Evolutionary conservation across 2,113 vertebrate species (phyloP), one percentile per base, ranked within the genome.

Genomic region (Lagopus muta): DNA sequence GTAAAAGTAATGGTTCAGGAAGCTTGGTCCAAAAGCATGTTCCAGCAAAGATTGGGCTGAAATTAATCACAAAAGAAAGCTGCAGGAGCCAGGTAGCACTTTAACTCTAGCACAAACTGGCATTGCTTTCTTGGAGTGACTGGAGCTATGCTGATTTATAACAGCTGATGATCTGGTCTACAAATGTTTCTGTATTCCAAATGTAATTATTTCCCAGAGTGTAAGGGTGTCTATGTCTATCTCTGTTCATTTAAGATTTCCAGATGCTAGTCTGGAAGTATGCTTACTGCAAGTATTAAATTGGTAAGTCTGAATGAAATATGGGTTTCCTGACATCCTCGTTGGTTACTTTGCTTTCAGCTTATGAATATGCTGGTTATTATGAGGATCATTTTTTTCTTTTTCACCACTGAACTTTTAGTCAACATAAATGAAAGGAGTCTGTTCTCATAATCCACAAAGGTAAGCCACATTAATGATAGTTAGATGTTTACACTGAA

Each of bases 51-150:
- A 88, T 84, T 95, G 76, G 6, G 3, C 70, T 90, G 88, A 97
- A 94, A 95, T 96, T 96, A 94, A 94, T 95, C 91, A 94, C 75
- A 90, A 96, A 92, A 48, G 82, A 94, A 86, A 94, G 66, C 70
- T 95, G 83, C 90, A 70, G 82, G 88, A 94, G 76, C 94, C 94
- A 95, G 92, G 88, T 83, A 95, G 82, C 27, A 13, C 76, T 94
- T 89, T 57, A 90, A 11, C 72, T 94, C 88, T 52, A 90, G 79
- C 58, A 88, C 90, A 73, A 94, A 94, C 91, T 95, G 95, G 93
- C 93, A 95, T 75, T 83, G 62, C 61, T 95, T 90, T 91, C 90
- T 72, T 92, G 83, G 92, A 95, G 78, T 73, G n/a, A 93, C 45
- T 91, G n/a, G 48, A 70, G 52, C 62, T 90, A 48, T 54, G 14